Evolutionary conservation across 2,888 invertebrate species (phyloP).

Genomic region (Thyatira batis): DNA sequence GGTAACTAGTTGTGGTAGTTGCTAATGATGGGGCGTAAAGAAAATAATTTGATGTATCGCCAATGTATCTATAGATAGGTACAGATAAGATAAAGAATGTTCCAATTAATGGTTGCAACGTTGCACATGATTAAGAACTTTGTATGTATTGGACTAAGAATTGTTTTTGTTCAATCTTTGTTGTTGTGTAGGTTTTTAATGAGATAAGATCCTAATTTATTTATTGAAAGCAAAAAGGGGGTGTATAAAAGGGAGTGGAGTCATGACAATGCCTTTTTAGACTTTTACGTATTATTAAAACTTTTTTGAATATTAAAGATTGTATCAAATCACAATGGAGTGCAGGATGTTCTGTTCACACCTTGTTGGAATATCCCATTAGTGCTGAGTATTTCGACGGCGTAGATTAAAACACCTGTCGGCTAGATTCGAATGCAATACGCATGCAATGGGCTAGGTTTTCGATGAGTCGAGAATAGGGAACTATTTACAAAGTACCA

Average conservation of each 20-base stretch:
- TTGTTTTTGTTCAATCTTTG: background rate
- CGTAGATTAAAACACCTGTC: background rate
- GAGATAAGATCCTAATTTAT: background rate
- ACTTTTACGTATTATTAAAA: background rate
- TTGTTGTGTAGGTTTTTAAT: background rate
- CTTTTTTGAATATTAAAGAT: background rate
- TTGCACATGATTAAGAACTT: background rate
- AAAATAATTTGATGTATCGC: background rate
- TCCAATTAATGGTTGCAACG: background rate
- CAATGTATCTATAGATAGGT: background rate
- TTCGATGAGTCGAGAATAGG: slow-evolving; percentile 32
- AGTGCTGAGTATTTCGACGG: background rate
- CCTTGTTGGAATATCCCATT: background rate
- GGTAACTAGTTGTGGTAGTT: background rate
- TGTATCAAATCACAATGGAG: background rate
- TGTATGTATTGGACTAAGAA: background rate
- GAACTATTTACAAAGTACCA: slow-evolving; percentile 52
- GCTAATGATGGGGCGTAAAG: background rate
- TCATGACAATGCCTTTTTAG: background rate
- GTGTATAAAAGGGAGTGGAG: background rate
- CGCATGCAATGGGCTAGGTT: slow-evolving; percentile 21
- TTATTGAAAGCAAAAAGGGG: background rate
- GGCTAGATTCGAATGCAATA: slow-evolving; percentile 6
- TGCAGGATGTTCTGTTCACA: background rate
- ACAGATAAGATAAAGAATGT: background rate